Evolutionary conservation across 2,113 vertebrate genomes (phyloP).

Genomic region (Xiphophorus couchianus): DNA sequence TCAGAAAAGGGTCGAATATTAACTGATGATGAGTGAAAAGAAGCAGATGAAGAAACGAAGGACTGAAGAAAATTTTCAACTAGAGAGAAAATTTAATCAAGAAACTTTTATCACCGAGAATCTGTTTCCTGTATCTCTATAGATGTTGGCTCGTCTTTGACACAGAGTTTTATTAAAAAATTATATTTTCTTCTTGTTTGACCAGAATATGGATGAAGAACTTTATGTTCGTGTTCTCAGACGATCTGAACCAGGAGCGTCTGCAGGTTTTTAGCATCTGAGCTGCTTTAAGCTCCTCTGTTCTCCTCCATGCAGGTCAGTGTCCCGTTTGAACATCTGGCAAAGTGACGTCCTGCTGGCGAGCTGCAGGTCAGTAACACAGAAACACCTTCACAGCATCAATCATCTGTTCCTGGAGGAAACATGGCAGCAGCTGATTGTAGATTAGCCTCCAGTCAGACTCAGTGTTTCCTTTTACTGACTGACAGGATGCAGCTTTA

Average conservation of each 20-base stretch:
- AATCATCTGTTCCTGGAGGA: background rate
- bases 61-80: too few relatives aligned
- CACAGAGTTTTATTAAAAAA: too few relatives aligned
- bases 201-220: too few relatives aligned
- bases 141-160: too few relatives aligned
- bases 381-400: background rate
- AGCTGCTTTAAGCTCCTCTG: slow-evolving; percentile 18
- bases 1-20: background rate
- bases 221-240: too few relatives aligned
- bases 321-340: slow-evolving; percentile 98
- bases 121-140: too few relatives aligned
- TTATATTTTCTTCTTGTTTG: too few relatives aligned
- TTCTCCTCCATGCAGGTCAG: slow-evolving; percentile 84
- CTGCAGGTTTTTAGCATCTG: background rate
- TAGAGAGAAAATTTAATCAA: background rate
- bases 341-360: slow-evolving; percentile 86
- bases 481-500: too few relatives aligned
- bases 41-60: too few relatives aligned
- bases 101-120: background rate
- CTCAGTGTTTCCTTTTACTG: background rate
- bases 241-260: too few relatives aligned
- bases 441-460: background rate
- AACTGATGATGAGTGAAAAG: too few relatives aligned
- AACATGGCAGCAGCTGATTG: background rate
- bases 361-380: slow-evolving; percentile 57